phyloP scores from a whole-genome alignment of 2,113 vertebrate species.

The Zapus hudsonius region DNA sequence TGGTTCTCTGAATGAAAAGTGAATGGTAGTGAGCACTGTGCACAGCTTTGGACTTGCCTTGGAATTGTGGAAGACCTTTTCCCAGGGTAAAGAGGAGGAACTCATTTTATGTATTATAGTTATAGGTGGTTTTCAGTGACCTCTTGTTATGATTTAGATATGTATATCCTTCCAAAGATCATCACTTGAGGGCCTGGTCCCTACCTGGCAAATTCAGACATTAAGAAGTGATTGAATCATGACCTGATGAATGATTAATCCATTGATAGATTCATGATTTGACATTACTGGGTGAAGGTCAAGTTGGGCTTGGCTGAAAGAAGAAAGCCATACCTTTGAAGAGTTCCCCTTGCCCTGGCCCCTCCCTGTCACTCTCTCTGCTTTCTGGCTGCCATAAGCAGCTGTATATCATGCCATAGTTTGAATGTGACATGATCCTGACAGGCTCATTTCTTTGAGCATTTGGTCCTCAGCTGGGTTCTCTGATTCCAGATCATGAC shows the following conservation, averaged over 20 bases:
- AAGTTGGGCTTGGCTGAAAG: background rate
- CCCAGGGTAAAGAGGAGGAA: background rate
- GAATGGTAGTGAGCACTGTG: background rate
- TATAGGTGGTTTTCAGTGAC: background rate
- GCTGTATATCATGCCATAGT: background rate
- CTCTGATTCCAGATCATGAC: background rate
- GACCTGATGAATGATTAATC: background rate
- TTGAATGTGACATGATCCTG: background rate
- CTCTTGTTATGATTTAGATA: background rate
- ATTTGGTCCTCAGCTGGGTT: background rate
- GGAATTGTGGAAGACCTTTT: background rate
- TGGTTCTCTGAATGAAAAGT: background rate
- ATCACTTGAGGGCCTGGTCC: background rate
- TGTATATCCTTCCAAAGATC: background rate
- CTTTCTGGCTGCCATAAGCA: background rate
- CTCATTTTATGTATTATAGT: background rate
- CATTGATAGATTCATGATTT: background rate
- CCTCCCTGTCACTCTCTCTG: background rate
- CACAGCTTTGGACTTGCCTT: background rate
- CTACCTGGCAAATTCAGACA: background rate
- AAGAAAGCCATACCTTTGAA: background rate
- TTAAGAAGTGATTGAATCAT: background rate
- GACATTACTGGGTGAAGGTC: background rate
- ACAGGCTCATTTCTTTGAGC: background rate
- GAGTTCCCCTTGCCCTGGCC: background rate